These are phyloP conservation scores for Chloromyia formosa DNA, from an alignment of 2,888 invertebrate species.

Conservation along the genomic window DNA sequence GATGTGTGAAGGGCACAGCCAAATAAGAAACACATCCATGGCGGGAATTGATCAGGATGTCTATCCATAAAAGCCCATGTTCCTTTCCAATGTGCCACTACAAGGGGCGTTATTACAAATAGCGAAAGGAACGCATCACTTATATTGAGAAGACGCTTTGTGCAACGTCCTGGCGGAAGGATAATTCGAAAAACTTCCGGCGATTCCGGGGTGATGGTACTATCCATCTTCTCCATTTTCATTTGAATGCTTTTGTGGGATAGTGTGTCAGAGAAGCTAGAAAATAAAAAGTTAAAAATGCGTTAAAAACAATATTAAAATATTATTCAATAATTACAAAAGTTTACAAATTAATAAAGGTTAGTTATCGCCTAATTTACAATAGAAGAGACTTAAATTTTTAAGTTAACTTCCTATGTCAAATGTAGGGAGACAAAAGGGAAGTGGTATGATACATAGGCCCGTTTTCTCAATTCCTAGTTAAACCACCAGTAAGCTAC, in stretches of 20 bases:
- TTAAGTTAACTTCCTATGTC: too few species aligned
- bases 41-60: conserved; percentile 65
- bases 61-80: conserved; percentile 67
- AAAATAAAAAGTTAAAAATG: not conserved
- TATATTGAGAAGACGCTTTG: conserved; percentile 50
- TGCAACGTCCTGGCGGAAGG: conserved; percentile 48
- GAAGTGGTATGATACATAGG: too few species aligned
- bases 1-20: conserved; percentile 67
- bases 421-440: too few species aligned
- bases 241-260: too few species aligned
- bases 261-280: too few species aligned
- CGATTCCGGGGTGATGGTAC: conserved; percentile 17
- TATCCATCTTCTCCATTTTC: conserved; percentile 18
- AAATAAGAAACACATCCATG: conserved; percentile 61
- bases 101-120: conserved; percentile 60
- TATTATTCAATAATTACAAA: too few species aligned
- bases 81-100: conserved; percentile 68
- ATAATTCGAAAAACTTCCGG: conserved; percentile 40
- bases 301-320: not conserved
- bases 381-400: too few species aligned
- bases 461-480: too few species aligned
- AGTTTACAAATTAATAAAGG: too few species aligned
- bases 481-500: too few species aligned
- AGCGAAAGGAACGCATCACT: conserved; percentile 50
- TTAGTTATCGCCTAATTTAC: too few species aligned